Evolutionary conservation across 1,140 invertebrate species (phyloP), one percentile per base, ranked within the genome.

Genomic region (Euborellia annulipes): DNA sequence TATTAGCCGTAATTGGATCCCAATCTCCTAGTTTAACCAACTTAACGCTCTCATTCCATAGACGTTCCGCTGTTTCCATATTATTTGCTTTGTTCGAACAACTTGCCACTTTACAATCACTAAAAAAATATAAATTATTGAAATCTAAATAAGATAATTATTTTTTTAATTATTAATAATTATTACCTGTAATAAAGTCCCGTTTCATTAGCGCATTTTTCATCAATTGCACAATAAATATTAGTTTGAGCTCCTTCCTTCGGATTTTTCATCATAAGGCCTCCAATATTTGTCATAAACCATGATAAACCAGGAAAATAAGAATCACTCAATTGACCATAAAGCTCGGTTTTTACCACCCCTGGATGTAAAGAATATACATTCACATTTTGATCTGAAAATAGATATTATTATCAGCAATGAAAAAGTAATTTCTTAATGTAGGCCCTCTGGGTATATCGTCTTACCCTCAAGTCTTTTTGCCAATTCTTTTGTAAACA

Each of bases 31-130:
- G 55, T 34, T 69, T 65, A 6, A 76, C 71, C 9, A 74, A 49
- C 43, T 70, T 64, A 17, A 74, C 62, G 54, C 82, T 85, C 22
- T 74, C 62, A 3, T 75, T 66, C 85, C 85, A 91, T 14, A 91
- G 58, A 54, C 76, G 68, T 36, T 69, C 70, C n/a, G 71, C 67
- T 2, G 63, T 46, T 40, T 70, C 66, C 22, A 69, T 58, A 52
- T 76, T 68, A 32, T 56, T 49, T 0, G 71, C 75, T 36, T 56
- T 59, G 14, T 51, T 36, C 0, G 65, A 55, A 2, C 70, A 64
- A 4, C 44, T 54, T 3, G 55, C 60, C 1, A 63, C 64, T 38
- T 52, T 60, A 52, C 76, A 79, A 47, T 82, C 78, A 47, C 74
- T 69, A 57, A 55, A 68, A 67, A 64, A 63, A 46, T n/a, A 44